Conservation (phyloP, 1,140 invertebrate genomes). For the Eufriesea mexicana region DNA sequence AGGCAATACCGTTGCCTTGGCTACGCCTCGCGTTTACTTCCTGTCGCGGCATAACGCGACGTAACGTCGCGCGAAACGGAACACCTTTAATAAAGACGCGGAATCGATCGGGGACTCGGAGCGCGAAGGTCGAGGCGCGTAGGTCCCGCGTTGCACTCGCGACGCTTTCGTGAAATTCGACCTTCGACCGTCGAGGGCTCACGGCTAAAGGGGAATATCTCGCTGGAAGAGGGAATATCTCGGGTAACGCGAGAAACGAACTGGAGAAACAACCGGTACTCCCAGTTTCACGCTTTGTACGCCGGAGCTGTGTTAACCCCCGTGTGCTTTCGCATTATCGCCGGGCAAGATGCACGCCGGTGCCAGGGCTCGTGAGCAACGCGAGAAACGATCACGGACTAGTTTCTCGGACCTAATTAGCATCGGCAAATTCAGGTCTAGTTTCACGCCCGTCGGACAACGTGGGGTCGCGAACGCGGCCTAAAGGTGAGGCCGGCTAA, state of each 20-base stretch:
- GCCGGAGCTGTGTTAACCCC: neutral
- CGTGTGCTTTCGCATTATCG: neutral
- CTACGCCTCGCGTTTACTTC: slow-evolving; percentile 25
- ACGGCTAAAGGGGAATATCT: too few species aligned
- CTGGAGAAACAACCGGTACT: neutral
- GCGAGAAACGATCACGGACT: slow-evolving; percentile 22
- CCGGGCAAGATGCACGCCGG: slow-evolving; percentile 26
- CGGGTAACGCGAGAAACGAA: neutral
- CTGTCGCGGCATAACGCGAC: neutral
- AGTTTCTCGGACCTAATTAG: slow-evolving; percentile 54
- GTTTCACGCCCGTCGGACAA: slow-evolving; percentile 43
- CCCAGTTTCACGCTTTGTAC: neutral
- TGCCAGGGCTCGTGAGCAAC: slow-evolving; percentile 10
- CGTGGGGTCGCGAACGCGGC: slow-evolving; percentile 45
- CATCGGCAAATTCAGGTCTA: slow-evolving; percentile 47
- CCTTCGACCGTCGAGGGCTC: neutral
- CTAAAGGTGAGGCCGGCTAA: slow-evolving; percentile 48
- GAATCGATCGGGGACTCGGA: slow-evolving; percentile 17
- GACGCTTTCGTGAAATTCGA: neutral
- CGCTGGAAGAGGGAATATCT: neutral
- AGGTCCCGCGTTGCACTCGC: too few species aligned
- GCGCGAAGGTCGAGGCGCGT: neutral
- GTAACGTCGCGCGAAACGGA: neutral
- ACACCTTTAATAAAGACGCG: slow-evolving; percentile 12
- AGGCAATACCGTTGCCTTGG: slow-evolving; percentile 29